Base-by-base conservation (phyloP, 2,113 vertebrate species). In the Myotis davidii region DNA sequence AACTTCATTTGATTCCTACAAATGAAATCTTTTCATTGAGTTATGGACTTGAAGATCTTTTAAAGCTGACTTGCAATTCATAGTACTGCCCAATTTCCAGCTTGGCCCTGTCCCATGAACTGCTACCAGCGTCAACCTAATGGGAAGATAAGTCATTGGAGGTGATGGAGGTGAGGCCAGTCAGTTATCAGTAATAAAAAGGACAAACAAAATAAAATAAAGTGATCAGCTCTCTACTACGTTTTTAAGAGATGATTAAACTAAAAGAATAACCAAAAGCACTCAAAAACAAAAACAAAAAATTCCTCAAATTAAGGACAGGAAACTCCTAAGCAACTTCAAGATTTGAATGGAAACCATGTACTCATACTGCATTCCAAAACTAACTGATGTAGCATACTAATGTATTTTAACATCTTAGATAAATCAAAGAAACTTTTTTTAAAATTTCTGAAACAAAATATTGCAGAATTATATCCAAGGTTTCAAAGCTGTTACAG, bases 1-100 rank as follows among this genome's bases (percentile, higher is more conserved):
- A 91, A 67, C 3, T 70, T 91, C 77, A 88, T 82, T 85, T 76
- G 50, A 72, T 27, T 34, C 32, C 67, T 29, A 85, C 45, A 94
- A 91, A 67, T 72, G 37, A 93, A 93, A 92, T 76, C n/a, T 89
- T 88, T 52, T 81, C n/a, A 70, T 32, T 39, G 83, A 94, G 13
- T 52, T 56, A 95, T 64, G 9, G 13, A 77, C 23, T 32, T 73
- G 7, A 42, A 74, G 27, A 72, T 56, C 88, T 94, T 77, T 81
- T 85, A 65, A 56, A 39, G 52, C 37, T 88, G 20, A 74, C 27
- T 67, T 95, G 5, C n/a, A 81, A 82, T 82, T 21, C 34, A 27
- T 4, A 54, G 25, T 6, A 88, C 32, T 76, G 25, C 21, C 61
- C 61, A 17, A 42, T 59, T 91, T 39, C 64, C 37, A 65, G 39